phyloP scores from a whole-genome alignment of 2,797 vertebrate genomes.

The Pristis pectinata region DNA sequence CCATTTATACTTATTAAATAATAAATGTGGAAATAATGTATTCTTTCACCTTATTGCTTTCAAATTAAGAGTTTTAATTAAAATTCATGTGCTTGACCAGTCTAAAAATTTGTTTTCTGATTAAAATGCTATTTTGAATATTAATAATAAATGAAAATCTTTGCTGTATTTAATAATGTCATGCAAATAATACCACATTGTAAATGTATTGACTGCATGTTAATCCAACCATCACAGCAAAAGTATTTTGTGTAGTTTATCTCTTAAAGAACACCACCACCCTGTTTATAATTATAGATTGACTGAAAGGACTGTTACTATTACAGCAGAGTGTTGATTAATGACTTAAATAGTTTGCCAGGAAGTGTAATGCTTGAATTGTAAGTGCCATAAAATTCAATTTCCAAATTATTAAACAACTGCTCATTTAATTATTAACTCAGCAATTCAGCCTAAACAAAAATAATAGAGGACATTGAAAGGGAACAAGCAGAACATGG shows the following conservation, averaged over 20 bases:
- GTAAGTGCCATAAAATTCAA: conserved; percentile 19
- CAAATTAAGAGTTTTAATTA: conserved; percentile 27
- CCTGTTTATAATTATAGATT: neutral
- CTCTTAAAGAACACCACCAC: neutral
- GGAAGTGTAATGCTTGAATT: neutral
- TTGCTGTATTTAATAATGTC: too few relatives aligned
- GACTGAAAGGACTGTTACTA: neutral
- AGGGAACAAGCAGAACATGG: neutral
- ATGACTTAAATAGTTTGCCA: neutral
- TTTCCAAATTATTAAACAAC: conserved; percentile 25
- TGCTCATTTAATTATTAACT: conserved; percentile 12
- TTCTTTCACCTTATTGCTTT: neutral
- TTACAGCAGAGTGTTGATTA: neutral
- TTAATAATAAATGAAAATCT: neutral
- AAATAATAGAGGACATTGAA: neutral
- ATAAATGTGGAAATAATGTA: neutral
- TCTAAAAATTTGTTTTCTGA: neutral
- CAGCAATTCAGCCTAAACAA: neutral
- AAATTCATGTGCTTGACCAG: neutral
- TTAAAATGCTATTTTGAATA: neutral
- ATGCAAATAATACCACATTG: neutral
- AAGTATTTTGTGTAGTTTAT: neutral
- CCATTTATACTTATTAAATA: neutral
- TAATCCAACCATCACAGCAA: neutral
- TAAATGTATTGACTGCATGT: neutral